Percentiles rank a stretch among this genome's conserved stretches.
Evolutionary conservation across 1,140 invertebrate genomes (phyloP).

Genomic region (Drusus annulatus): DNA sequence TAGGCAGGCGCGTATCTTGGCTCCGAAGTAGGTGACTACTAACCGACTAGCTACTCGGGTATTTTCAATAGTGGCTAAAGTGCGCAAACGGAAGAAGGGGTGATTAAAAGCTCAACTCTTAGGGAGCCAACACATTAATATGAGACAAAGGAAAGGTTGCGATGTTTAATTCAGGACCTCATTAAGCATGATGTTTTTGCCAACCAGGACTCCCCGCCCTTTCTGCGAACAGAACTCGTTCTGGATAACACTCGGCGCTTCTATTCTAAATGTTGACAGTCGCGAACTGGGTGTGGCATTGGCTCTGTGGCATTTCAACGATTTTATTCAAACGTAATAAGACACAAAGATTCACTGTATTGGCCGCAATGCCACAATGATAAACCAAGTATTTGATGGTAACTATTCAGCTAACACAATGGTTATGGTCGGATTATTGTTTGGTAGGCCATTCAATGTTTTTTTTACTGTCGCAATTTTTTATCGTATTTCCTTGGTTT

Average conservation of each 20-base stretch:
- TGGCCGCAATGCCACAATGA: too few relatives aligned
- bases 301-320: constrained; percentile 3
- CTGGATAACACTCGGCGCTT: constrained; percentile 7
- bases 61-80: background rate
- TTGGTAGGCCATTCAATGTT: too few relatives aligned
- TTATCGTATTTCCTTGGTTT: too few relatives aligned
- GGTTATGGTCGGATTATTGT: too few relatives aligned
- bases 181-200: constrained; percentile 38
- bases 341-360: background rate
- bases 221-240: background rate
- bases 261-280: constrained; percentile 6
- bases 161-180: constrained; percentile 33
- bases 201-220: background rate
- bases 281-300: background rate
- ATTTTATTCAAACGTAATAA: constrained; percentile 29
- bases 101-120: constrained; percentile 21
- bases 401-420: too few relatives aligned
- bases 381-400: too few relatives aligned
- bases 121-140: constrained; percentile 22
- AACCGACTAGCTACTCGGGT: too few relatives aligned
- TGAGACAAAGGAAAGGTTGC: constrained; percentile 21
- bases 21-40: background rate
- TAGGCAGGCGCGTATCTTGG: too few relatives aligned
- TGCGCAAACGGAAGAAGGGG: constrained; percentile 2
- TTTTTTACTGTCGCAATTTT: too few relatives aligned